Percentiles rank a stretch among this genome's conserved stretches.
These are phyloP conservation scores for Calyptomena viridis DNA, from an alignment of 2,113 vertebrate genomes.

Conservation along the genomic window DNA sequence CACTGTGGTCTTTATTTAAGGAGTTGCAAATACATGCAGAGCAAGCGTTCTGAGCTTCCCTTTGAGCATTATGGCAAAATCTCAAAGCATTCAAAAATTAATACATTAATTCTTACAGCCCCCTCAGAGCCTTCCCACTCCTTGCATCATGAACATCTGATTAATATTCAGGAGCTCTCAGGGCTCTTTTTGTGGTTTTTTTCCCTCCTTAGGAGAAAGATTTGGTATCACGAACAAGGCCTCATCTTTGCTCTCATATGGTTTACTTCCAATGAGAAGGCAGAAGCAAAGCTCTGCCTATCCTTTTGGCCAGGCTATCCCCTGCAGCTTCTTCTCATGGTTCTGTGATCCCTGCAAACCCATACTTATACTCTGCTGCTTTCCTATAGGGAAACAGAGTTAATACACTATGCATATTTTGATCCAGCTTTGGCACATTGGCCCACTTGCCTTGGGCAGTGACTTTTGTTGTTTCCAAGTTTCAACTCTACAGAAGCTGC, in stretches of 20 bases:
- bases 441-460: neutral
- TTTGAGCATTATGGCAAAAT: neutral
- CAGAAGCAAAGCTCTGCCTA: neutral
- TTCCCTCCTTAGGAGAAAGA: neutral
- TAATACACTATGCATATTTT: neutral
- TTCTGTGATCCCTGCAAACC: neutral
- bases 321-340: neutral
- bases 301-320: neutral
- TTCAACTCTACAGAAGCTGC: neutral
- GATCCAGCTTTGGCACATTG: neutral
- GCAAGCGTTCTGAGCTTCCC: neutral
- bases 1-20: neutral
- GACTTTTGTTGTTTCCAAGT: neutral
- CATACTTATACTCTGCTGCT: neutral
- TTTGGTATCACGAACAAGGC: neutral
- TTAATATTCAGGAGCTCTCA: neutral
- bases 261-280: neutral
- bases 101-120: neutral
- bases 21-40: neutral
- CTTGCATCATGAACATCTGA: neutral
- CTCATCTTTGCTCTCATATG: neutral
- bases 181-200: fast-evolving
- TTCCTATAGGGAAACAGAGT: neutral
- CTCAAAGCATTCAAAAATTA: neutral
- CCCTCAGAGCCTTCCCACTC: neutral